Conservation (phyloP, 1,140 invertebrate genomes). For the Leptopilina clavipes region DNA sequence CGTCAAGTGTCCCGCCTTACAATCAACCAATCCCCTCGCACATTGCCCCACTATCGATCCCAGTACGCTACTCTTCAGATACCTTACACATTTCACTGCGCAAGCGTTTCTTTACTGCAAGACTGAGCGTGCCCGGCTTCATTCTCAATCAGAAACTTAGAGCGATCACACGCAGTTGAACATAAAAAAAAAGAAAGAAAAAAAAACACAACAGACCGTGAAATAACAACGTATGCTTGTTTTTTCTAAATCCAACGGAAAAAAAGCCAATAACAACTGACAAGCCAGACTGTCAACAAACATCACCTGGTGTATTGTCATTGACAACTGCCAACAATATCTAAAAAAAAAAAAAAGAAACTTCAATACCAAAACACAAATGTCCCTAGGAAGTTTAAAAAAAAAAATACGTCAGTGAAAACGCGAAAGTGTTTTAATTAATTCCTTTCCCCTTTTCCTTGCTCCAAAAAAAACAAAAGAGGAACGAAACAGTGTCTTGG, state of each 20-base stretch:
- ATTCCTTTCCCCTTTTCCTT: too few relatives aligned
- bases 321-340: not conserved
- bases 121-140: constrained; percentile 35
- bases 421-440: constrained; percentile 17
- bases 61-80: constrained; percentile 39
- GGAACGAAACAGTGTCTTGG: not conserved
- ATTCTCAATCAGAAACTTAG: constrained; percentile 46
- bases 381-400: constrained; percentile 4
- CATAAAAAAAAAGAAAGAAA: not conserved
- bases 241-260: not conserved
- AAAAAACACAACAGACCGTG: not conserved
- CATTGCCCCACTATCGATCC: constrained; percentile 37
- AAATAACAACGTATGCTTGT: not conserved
- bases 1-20: constrained; percentile 70
- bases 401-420: too few relatives aligned
- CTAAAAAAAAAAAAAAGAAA: not conserved
- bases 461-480: too few relatives aligned
- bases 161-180: constrained; percentile 32
- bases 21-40: constrained; percentile 58
- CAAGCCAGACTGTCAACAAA: not conserved
- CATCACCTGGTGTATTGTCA: not conserved
- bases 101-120: constrained; percentile 61
- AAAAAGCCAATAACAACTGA: too few relatives aligned
- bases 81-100: constrained; percentile 58
- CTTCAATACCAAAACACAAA: constrained; percentile 40